A percentile compares a stretch with the other conserved stretches of the same genome.
Evolutionary conservation across 1,140 invertebrate species (phyloP).

Genomic region (Leguminivora glycinivorella): DNA sequence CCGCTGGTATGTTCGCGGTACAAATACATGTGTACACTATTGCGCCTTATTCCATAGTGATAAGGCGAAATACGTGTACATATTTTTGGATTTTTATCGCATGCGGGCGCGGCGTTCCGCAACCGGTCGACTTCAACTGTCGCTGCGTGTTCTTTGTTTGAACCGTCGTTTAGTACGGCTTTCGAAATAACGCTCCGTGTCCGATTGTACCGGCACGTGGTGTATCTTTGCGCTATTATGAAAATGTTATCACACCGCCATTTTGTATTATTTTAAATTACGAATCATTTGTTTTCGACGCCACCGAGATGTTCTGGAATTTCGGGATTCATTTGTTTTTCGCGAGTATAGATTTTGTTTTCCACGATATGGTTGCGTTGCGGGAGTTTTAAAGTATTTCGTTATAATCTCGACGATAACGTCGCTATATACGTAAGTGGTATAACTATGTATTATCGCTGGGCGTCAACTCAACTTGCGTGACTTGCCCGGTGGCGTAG

Average conservation of each 20-base stretch:
- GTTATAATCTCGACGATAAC: constrained; percentile 27
- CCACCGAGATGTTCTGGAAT: not conserved
- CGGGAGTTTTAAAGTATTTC: constrained; percentile 24
- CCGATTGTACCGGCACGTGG: constrained; percentile 50
- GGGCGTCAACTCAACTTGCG: constrained; percentile 27
- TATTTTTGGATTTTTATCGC: constrained; percentile 51
- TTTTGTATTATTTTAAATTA: constrained; percentile 45
- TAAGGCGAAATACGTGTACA: not conserved
- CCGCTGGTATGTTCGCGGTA: constrained; percentile 62
- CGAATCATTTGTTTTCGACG: constrained; percentile 26
- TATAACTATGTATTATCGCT: constrained; percentile 25
- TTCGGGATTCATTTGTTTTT: not conserved
- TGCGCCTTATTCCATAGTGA: not conserved
- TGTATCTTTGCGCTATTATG: constrained; percentile 38
- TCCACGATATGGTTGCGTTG: not conserved
- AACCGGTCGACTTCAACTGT: constrained; percentile 55
- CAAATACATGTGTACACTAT: not conserved
- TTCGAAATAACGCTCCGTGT: constrained; percentile 61
- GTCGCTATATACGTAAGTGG: not conserved
- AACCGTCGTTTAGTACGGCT: constrained; percentile 45
- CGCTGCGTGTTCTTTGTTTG: constrained; percentile 69
- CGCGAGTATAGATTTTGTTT: not conserved
- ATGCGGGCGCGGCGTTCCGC: constrained; percentile 41
- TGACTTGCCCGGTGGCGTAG: not conserved
- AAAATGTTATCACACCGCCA: constrained; percentile 46